Conservation (phyloP, 2,113 vertebrate species). For the Siniperca chuatsi region DNA sequence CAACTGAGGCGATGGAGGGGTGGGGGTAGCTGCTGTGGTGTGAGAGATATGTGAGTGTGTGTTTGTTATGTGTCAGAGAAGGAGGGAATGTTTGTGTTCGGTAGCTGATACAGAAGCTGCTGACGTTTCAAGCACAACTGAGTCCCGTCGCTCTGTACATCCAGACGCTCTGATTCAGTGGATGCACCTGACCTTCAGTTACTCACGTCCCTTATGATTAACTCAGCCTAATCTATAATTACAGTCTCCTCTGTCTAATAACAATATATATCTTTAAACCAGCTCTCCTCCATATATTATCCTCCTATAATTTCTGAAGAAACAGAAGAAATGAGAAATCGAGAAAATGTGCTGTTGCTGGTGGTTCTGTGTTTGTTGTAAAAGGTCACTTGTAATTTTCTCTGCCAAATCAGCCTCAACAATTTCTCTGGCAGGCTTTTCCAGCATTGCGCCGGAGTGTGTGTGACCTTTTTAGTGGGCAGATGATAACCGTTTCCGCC, state of each 20-base stretch:
- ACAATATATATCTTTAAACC: slow-evolving; percentile 48
- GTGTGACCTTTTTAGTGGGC: slow-evolving; percentile 83
- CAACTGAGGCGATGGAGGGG: slow-evolving; percentile 46
- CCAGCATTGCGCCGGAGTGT: slow-evolving; percentile 62
- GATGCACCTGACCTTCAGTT: slow-evolving; percentile 66
- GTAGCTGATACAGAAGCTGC: slow-evolving; percentile 60
- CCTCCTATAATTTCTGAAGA: slow-evolving; percentile 39
- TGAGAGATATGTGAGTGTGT: slow-evolving; percentile 46
- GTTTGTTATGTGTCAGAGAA: slow-evolving; percentile 51
- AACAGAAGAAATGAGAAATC: slow-evolving; percentile 51
- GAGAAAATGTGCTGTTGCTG: slow-evolving; percentile 52
- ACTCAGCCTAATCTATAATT: slow-evolving; percentile 64
- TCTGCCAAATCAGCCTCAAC: slow-evolving; percentile 79
- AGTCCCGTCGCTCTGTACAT: slow-evolving; percentile 24
- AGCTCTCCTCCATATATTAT: slow-evolving; percentile 24
- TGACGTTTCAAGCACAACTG: slow-evolving; percentile 57
- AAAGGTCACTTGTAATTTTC: slow-evolving; percentile 81
- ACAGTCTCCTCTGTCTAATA: slow-evolving; percentile 56
- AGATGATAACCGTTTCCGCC: slow-evolving; percentile 81
- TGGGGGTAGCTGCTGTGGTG: slow-evolving; percentile 8
- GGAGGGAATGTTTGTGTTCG: slow-evolving; percentile 45
- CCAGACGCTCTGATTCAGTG: slow-evolving; percentile 52
- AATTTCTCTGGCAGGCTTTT: slow-evolving; percentile 77
- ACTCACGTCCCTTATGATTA: slow-evolving; percentile 56
- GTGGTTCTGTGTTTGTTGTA: slow-evolving; percentile 72